Percentiles rank a stretch among this genome's conserved stretches.
Conservation (phyloP, 2,888 invertebrate species). For the Caenorhabditis afra region DNA sequence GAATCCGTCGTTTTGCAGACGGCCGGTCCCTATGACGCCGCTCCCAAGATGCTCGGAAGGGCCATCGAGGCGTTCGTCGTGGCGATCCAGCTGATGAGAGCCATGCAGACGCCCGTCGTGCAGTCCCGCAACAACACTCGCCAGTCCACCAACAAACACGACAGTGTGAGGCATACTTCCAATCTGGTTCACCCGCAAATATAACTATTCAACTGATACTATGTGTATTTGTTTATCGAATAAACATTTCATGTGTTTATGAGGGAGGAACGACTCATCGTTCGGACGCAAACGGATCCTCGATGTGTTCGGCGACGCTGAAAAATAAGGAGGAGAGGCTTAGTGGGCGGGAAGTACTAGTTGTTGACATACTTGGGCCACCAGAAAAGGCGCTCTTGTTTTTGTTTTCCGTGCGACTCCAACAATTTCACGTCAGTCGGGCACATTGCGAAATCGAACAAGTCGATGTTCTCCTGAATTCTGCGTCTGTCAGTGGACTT, state of each 20-base stretch:
- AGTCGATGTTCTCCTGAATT: slow-evolving; percentile 56
- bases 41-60: slow-evolving; percentile 41
- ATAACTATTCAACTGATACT: neutral
- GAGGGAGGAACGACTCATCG: slow-evolving; percentile 24
- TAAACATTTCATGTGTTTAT: neutral
- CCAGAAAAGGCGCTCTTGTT: slow-evolving; percentile 37
- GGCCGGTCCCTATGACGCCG: slow-evolving; percentile 27
- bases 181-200: slow-evolving; percentile 2
- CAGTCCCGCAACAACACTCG: slow-evolving; percentile 6
- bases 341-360: too few relatives aligned
- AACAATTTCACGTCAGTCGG: slow-evolving; percentile 29
- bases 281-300: slow-evolving; percentile 66
- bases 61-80: slow-evolving; percentile 36
- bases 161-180: neutral
- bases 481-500: slow-evolving; percentile 35
- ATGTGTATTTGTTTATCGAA: too few relatives aligned
- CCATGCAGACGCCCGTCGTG: neutral
- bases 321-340: slow-evolving; percentile 6
- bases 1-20: slow-evolving; percentile 5
- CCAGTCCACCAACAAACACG: slow-evolving; percentile 9
- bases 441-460: slow-evolving; percentile 36
- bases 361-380: slow-evolving; percentile 42
- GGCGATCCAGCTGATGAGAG: slow-evolving; percentile 16
- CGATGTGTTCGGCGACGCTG: slow-evolving; percentile 63
- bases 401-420: slow-evolving; percentile 10